Base-by-base conservation (phyloP, 2,113 vertebrate genomes). In the Pionites leucogaster region DNA sequence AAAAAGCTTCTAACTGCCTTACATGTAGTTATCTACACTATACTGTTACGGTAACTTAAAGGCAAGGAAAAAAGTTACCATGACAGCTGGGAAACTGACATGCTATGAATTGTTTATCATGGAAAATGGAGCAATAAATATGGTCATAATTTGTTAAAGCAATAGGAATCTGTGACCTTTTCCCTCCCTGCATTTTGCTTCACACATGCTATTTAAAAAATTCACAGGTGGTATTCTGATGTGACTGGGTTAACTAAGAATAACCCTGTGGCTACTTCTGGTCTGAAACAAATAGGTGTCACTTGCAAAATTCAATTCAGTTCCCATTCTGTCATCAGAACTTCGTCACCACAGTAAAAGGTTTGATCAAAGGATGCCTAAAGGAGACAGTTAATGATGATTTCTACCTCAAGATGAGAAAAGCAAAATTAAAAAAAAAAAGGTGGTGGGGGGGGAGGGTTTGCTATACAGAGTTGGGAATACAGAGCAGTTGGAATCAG, bases 281-380 rank as follows among this genome's bases (percentile, higher is more conserved):
- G n/a, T 57, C 53, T 86, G 86, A 93, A 95, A 82, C 53, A 86
- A 67, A 83, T 41, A 62, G 29, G 15, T 52, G 12, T 67, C 41
- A 39, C 31, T 64, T n/a, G 15, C 17, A 94, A 81, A 95, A 81
- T 83, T 74, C 46, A 63, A 25, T 78, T 89, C 47, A 5, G 1
- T 68, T 91, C 31, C 37, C 15, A 42, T 77, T 85, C 64, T 78
- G n/a, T 44, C 35, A 17, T 81, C 23, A 81, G n/a, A 95, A 89
- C 23, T 75, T 89, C 63, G n/a, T 13, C 50, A 82, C 24, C 37
- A 33, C 7, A 63, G 24, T 63, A 57, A 63, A 14, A 70, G 2
- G 4, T 37, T 81, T 86, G 74, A 78, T 82, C 37, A 75, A 47
- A 91, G 25, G 82, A 65, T 17, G n/a, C 28, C 64, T 59, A 25